Base-by-base conservation (phyloP, 2,888 invertebrate species). In the Helobdella robusta region DNA sequence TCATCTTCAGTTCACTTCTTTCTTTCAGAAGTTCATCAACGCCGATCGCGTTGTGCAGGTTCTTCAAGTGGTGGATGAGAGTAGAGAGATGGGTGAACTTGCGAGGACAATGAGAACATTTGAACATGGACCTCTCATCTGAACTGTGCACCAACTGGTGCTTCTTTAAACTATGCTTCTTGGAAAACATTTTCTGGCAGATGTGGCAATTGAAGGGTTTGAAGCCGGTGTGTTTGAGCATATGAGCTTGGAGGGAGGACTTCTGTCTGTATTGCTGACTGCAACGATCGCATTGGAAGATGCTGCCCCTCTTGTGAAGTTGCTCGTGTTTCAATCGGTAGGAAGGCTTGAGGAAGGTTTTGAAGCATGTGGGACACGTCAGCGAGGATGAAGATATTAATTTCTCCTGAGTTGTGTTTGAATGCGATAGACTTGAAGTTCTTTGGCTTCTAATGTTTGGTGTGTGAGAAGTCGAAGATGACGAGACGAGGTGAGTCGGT, bases 241-340 rank as follows among this genome's bases (percentile, higher is more conserved):
- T 25, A 30, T 56, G 56, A 8, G 32, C 28, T 30, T 56, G 30
- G 8, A 56, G 23, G 28, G 56, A 56, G 28, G 30, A 30, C 56
- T 30, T 56, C 2, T 56, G 56, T 18, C 56, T 25, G 56, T 56
- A 56, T 30, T 56, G 56, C 28, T 56, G 28, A n/a, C 56, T 56
- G 56, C 56, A 56, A n/a, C 32, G 20, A 32, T 56, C 56, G 28
- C 56, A 56, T 32, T 56, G 56, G 28, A 30, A 56, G 56, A n/a
- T 30, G 15, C 28, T 56, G 25, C 8, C 8, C n/a, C 28, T n/a
- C 32, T 20, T 32, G 23, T 56, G 56, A 2, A 56, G 56, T 30
- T n/a, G n/a, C 28, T 30, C n/a, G 56, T 56, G 56, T 32, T 56
- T 56, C 11, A 25, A n/a, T n/a, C 28, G 32, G 56, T 56, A 56